Conservation (phyloP, 2,797 vertebrate genomes). For the Phoebastria nigripes region DNA sequence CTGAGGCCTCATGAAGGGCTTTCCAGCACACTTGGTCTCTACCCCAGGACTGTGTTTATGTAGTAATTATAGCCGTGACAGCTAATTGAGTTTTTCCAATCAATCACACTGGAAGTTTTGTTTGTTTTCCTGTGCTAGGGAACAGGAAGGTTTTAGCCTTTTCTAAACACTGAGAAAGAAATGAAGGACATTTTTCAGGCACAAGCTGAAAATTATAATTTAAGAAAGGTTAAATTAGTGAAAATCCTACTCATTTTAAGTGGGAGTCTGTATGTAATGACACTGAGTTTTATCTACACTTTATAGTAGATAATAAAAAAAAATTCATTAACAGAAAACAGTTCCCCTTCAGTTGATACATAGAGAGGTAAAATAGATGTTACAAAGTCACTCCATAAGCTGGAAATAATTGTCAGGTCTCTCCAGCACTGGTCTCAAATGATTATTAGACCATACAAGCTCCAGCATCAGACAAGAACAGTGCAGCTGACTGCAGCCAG, state of each 20-base stretch:
- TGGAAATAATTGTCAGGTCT: not conserved
- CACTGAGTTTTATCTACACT: not conserved
- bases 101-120: constrained; percentile 63
- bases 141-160: constrained; percentile 60
- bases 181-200: constrained; percentile 13
- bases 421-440: not conserved
- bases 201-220: not conserved
- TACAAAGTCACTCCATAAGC: not conserved
- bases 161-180: constrained; percentile 31
- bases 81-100: constrained; percentile 67
- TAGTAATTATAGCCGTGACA: constrained; percentile 65
- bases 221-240: not conserved
- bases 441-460: not conserved
- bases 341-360: not conserved
- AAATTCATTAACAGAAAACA: not conserved
- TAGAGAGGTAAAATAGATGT: not conserved
- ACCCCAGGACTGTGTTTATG: constrained; percentile 52
- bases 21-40: constrained; percentile 36
- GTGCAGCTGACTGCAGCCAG: not conserved
- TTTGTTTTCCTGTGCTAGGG: constrained; percentile 58
- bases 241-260: not conserved
- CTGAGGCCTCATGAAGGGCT: constrained; percentile 11
- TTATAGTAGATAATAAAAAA: not conserved
- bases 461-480: not conserved
- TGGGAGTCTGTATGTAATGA: not conserved